Conservation (phyloP, 37 sponge, comb jelly and placozoan genomes). For the Geodia barretti region DNA sequence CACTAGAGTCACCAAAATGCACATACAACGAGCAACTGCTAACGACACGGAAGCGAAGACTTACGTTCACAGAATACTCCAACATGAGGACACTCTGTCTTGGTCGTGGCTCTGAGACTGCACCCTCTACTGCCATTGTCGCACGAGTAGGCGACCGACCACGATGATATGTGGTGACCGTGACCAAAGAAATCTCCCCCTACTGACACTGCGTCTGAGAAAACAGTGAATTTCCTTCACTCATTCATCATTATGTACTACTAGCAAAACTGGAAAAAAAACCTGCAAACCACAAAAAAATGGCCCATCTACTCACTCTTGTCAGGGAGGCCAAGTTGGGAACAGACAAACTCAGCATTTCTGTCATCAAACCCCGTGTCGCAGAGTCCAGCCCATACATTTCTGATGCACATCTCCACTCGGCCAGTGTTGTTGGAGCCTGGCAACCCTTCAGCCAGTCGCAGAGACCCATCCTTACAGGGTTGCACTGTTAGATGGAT, state of each 20-base stretch:
- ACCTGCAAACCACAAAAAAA: background rate
- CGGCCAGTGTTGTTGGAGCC: constrained; percentile 16
- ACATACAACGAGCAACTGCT: no score
- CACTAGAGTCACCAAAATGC: no score
- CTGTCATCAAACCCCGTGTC: constrained; percentile 12
- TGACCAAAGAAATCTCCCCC: background rate
- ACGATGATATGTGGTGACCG: background rate
- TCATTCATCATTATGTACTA: no score
- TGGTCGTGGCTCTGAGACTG: background rate
- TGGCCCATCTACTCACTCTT: constrained; percentile 4
- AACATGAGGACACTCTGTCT: background rate
- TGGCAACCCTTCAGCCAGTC: constrained; percentile 15
- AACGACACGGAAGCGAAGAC: no score
- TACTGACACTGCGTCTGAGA: background rate
- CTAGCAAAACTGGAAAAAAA: background rate
- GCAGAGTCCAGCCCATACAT: constrained; percentile 20
- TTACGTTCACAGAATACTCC: background rate
- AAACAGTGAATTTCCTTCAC: no score
- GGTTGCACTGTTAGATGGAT: constrained; percentile 2
- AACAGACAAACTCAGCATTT: constrained; percentile 7
- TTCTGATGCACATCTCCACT: constrained; percentile 44
- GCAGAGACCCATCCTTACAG: constrained; percentile 12
- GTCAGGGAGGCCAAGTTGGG: background rate
- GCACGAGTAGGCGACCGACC: background rate
- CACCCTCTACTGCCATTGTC: background rate